phyloP scores from a whole-genome alignment of 2,113 vertebrate species.

The Sclerurus mexicanus region DNA sequence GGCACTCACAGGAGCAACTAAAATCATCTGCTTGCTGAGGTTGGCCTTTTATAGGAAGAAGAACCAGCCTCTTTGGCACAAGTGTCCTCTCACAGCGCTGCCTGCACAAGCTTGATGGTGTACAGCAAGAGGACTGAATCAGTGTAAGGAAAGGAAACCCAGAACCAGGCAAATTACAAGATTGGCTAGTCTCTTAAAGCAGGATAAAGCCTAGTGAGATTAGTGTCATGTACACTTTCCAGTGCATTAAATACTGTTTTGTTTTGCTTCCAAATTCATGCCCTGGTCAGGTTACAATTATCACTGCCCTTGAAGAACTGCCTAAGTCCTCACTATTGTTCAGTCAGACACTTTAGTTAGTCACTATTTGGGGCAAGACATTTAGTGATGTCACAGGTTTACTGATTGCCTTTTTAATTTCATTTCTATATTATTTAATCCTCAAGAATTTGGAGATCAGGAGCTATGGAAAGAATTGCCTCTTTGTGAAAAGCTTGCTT shows the following conservation, averaged over 20 bases:
- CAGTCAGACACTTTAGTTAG: background rate
- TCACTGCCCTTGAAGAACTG: background rate
- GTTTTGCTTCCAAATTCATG: constrained; percentile 22
- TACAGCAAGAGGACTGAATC: background rate
- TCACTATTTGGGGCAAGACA: background rate
- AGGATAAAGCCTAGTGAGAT: background rate
- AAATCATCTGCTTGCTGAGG: background rate
- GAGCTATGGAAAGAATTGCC: constrained; percentile 25
- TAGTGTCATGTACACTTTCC: background rate
- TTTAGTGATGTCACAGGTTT: background rate
- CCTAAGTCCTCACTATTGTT: background rate
- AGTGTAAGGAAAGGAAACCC: background rate
- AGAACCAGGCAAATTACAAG: background rate
- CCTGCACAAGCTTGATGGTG: rapidly evolving
- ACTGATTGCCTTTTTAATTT: background rate
- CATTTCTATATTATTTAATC: constrained; percentile 23
- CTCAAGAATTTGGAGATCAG: background rate
- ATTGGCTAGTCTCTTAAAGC: background rate
- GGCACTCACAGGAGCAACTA: background rate
- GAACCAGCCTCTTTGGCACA: rapidly evolving
- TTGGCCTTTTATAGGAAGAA: background rate
- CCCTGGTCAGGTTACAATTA: background rate
- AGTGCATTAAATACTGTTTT: background rate
- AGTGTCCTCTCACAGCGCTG: background rate
- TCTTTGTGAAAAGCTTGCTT: constrained; percentile 34